Conservation (phyloP, 2,797 vertebrate species). For the Aratinga solstitialis region DNA sequence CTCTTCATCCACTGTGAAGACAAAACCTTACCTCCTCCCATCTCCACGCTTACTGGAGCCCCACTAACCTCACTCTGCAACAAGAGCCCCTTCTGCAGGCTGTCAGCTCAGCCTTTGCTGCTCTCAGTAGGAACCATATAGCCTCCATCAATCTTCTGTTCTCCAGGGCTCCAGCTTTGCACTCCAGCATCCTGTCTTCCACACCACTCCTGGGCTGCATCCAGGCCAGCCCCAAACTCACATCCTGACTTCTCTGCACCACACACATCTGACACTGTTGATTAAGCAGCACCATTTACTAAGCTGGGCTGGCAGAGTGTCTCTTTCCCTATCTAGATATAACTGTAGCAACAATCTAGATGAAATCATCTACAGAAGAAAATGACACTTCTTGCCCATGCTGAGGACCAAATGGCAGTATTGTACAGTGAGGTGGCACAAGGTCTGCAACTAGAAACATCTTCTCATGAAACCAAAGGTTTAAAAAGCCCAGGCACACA, state of each 20-base stretch:
- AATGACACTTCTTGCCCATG: neutral
- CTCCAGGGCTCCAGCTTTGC: neutral
- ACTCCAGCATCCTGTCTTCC: neutral
- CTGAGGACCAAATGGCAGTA: neutral
- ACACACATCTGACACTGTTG: neutral
- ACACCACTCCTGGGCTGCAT: neutral
- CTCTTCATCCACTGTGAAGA: neutral
- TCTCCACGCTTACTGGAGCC: neutral
- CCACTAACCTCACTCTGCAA: neutral
- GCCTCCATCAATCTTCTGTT: slow-evolving; percentile 22
- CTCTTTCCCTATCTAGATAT: neutral
- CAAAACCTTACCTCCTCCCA: neutral
- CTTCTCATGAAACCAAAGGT: neutral
- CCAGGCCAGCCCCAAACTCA: neutral
- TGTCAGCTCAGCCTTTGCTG: neutral
- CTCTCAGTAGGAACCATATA: neutral
- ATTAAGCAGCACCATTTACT: neutral
- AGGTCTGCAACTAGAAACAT: neutral
- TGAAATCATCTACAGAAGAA: neutral
- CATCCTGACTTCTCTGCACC: neutral
- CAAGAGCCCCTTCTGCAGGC: neutral
- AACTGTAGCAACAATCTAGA: neutral
- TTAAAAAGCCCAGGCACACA: neutral
- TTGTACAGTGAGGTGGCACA: fast-evolving
- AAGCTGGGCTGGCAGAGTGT: neutral